Conservation (phyloP, 2,888 invertebrate species). For the Lordiphosa fenestrarum region DNA sequence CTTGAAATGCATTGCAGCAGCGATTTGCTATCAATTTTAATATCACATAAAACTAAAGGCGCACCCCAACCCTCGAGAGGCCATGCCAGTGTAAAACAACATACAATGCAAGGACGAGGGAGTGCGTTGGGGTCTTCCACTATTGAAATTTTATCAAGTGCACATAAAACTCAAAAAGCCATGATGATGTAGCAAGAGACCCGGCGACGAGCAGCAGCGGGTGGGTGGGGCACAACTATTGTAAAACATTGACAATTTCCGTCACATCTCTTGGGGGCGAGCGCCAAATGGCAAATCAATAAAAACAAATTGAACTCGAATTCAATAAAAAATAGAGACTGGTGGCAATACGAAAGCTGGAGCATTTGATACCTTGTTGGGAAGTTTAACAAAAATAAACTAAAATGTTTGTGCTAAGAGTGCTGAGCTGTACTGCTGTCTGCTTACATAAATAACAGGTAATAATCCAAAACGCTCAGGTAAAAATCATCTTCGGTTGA, state of each 20-base stretch:
- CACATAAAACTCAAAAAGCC: slow-evolving; percentile 73
- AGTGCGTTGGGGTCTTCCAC: slow-evolving; percentile 32
- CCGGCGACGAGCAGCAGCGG: background rate
- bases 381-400: background rate
- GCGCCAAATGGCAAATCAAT: slow-evolving; percentile 78
- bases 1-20: slow-evolving; percentile 55
- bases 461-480: too few relatives aligned
- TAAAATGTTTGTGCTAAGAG: background rate
- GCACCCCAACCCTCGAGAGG: slow-evolving; percentile 35
- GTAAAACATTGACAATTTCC: slow-evolving; percentile 78
- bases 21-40: slow-evolving; percentile 74
- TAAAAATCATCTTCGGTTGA: too few relatives aligned
- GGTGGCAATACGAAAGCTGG: background rate
- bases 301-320: slow-evolving; percentile 78
- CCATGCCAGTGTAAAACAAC: slow-evolving; percentile 63
- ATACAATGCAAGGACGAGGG: slow-evolving; percentile 8
- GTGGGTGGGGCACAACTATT: slow-evolving; percentile 54
- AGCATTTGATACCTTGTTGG: slow-evolving; percentile 8
- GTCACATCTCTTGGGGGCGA: slow-evolving; percentile 70
- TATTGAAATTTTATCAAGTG: slow-evolving; percentile 74
- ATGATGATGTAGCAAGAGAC: slow-evolving; percentile 58
- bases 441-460: too few relatives aligned
- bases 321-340: slow-evolving; percentile 65
- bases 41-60: slow-evolving; percentile 72
- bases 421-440: too few relatives aligned